Conservation (phyloP, 2,888 invertebrate genomes). For the Herminia tarsipennalis region DNA sequence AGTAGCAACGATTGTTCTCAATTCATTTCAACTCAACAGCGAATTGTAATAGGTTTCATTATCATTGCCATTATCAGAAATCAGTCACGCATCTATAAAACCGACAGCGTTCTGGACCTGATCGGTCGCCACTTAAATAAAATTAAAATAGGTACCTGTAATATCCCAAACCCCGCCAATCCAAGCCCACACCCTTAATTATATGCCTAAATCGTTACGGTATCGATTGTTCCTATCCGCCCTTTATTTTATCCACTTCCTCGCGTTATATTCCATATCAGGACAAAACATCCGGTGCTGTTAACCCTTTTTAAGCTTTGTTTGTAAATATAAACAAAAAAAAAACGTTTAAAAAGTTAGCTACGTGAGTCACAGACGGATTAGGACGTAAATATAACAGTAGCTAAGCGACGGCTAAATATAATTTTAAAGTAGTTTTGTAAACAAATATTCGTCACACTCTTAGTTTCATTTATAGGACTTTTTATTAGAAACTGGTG, state of each 20-base stretch:
- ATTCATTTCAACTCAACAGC: no score
- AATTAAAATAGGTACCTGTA: neutral
- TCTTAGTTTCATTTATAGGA: slow-evolving; percentile 3
- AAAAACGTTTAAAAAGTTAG: slow-evolving; percentile 69
- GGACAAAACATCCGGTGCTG: slow-evolving; percentile 71
- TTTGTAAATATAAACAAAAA: slow-evolving; percentile 73
- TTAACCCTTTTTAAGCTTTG: slow-evolving; percentile 70
- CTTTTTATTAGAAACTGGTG: neutral
- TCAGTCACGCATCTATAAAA: no score
- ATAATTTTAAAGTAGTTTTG: slow-evolving; percentile 38
- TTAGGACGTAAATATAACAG: slow-evolving; percentile 36
- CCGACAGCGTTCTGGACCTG: no score
- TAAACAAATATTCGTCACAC: slow-evolving; percentile 34
- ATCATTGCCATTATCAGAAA: no score
- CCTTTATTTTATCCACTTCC: slow-evolving; percentile 62
- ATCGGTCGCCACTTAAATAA: no score
- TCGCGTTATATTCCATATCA: slow-evolving; percentile 61
- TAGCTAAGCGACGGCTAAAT: slow-evolving; percentile 36
- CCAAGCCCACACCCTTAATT: slow-evolving; percentile 20
- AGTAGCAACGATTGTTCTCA: no score
- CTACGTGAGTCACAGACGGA: slow-evolving; percentile 61
- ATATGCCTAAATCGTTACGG: slow-evolving; percentile 27
- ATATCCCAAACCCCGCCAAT: neutral
- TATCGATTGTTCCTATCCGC: slow-evolving; percentile 56
- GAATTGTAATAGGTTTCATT: no score